phyloP scores from a whole-genome alignment of 1,140 invertebrate species.

The Orussus abietinus region DNA sequence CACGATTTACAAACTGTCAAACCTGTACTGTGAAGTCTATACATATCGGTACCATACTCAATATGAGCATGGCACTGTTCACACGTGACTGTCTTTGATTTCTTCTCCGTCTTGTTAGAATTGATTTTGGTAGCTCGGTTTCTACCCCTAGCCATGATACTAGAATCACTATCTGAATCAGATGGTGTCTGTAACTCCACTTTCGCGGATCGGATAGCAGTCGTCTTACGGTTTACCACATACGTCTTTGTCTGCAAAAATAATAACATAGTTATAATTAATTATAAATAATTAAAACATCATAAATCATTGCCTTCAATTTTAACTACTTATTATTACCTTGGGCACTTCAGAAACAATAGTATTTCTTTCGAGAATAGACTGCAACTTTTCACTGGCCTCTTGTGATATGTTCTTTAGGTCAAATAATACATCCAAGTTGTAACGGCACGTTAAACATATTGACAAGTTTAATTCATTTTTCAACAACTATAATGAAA shows the following conservation, averaged over 20 bases:
- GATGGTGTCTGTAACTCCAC: constrained; percentile 18
- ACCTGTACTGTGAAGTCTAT: constrained; percentile 32
- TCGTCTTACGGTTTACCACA: constrained; percentile 41
- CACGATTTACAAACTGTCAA: constrained; percentile 38
- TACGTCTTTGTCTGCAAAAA: constrained; percentile 31
- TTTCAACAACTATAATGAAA: constrained; percentile 27
- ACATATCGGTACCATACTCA: constrained; percentile 27
- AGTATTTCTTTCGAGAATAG: constrained; percentile 20
- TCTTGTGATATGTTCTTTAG: constrained; percentile 33
- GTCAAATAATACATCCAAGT: constrained; percentile 42
- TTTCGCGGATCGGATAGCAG: constrained; percentile 22
- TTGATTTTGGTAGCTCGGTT: constrained; percentile 5
- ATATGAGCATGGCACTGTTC: constrained; percentile 28
- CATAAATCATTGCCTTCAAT: constrained; percentile 5
- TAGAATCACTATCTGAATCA: constrained; percentile 28
- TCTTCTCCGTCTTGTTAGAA: constrained; percentile 10
- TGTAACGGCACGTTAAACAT: constrained; percentile 45
- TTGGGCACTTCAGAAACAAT: constrained; percentile 30
- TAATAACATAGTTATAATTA: not conserved
- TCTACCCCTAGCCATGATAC: not conserved
- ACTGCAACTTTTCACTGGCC: constrained; percentile 22
- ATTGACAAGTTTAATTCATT: constrained; percentile 21
- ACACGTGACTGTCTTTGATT: constrained; percentile 19
- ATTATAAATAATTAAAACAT: constrained; percentile 6
- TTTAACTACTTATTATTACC: constrained; percentile 23